Evolutionary conservation across 2,113 vertebrate genomes (phyloP), one percentile per base, ranked within the genome.

Genomic region (Leucosticte australis): DNA sequence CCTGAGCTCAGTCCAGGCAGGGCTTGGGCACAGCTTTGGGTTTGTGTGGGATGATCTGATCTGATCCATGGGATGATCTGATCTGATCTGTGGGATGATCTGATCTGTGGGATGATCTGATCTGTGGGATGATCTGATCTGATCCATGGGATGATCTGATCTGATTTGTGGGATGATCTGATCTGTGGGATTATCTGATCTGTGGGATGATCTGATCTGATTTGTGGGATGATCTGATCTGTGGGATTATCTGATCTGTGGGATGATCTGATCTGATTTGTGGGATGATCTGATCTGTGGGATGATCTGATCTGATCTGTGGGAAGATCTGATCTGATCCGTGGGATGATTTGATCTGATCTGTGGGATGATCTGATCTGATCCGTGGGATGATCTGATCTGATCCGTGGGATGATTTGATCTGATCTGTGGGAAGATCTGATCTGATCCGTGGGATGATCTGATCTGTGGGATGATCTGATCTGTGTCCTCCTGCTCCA

Each of bases 1-100:
- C 26, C 84, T 21, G 60, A 62, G 31, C 64, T 37, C 6, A 1
- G 2, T 1, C 2, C 26, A 6, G 26, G 3, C 55, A 6, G 49
- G 16, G 14, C 2, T 14, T 2, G 9, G 17, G 37, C 1, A 0
- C 0, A n/a, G 33, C 0, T 11, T 2, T 5, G 59, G 60, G 6
- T 59, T 11, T 7, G n/a, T 22, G n/a, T 10, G n/a, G 52, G 42
- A 7, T 16, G 65, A 3, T n/a, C 13, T 8, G 37, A 1, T 4
- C 4, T 1, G 19, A 41, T 41, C 13, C 17, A 27, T 10, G n/a
- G 50, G 42, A 8, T 16, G 65, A 3, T 33, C 13, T 39, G 39
- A 39, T 39, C 39, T 16, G 65, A 3, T 33, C 13, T 22, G 27
- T 10, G n/a, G 50, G 42, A 8, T 16, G 65, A 3, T n/a, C 13